These are phyloP conservation scores for Colistium nudipinnis DNA, from an alignment of 2,113 vertebrate genomes.

Conservation along the genomic window DNA sequence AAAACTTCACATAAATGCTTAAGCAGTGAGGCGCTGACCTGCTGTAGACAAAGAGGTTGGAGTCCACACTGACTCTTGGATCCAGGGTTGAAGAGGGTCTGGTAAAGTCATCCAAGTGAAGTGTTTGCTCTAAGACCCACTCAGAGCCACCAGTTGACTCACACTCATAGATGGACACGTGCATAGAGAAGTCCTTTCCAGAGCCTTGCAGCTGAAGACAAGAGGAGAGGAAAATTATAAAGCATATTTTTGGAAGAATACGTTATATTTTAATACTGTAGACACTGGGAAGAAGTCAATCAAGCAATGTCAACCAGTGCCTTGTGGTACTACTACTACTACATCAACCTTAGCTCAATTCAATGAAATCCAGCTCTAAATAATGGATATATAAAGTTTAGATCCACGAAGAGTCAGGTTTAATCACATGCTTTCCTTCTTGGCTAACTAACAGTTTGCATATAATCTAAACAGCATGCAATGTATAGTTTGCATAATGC, in stretches of 20 bases:
- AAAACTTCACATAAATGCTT: slow-evolving; percentile 8
- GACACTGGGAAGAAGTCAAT: neutral
- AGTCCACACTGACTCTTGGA: slow-evolving; percentile 94
- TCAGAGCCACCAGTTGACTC: slow-evolving; percentile 98
- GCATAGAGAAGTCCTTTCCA: slow-evolving; percentile 93
- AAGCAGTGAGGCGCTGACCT: slow-evolving; percentile 82
- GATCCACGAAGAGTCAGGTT: neutral
- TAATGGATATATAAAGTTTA: neutral
- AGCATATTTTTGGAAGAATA: neutral
- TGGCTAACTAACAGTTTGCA: neutral
- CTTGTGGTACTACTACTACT: neutral
- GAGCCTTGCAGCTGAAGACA: slow-evolving; percentile 48
- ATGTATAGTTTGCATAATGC: neutral
- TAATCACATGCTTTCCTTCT: slow-evolving; percentile 6
- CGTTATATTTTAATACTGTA: neutral
- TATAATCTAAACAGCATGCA: neutral
- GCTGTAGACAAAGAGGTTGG: slow-evolving; percentile 98
- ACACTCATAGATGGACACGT: slow-evolving; percentile 98
- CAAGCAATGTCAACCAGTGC: neutral
- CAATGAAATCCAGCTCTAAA: neutral
- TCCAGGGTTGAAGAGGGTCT: slow-evolving; percentile 90
- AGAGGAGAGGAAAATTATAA: neutral
- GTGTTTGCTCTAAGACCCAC: slow-evolving; percentile 97
- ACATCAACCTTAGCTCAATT: slow-evolving; percentile 1
- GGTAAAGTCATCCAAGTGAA: slow-evolving; percentile 93